phyloP scores from a whole-genome alignment of 2,888 invertebrate species.

The Aporophyla nigra region DNA sequence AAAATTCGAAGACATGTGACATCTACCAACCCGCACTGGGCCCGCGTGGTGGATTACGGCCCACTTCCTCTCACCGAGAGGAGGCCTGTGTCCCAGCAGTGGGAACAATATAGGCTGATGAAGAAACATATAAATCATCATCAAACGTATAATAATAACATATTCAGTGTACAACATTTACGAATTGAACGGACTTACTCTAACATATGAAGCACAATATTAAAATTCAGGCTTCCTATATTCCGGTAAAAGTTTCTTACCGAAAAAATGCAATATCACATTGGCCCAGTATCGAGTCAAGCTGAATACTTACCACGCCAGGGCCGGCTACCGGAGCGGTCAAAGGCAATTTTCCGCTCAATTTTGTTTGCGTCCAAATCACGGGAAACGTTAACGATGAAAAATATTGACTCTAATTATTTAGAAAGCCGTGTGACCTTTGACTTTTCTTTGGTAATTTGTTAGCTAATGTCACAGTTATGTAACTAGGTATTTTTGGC shows the following conservation, averaged over 20 bases:
- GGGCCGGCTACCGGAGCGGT: constrained; percentile 20
- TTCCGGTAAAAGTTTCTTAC: constrained; percentile 15
- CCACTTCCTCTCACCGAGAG: too few species aligned
- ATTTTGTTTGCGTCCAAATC: constrained; percentile 47
- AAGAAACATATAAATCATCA: too few species aligned
- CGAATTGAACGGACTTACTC: background rate
- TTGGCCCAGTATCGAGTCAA: constrained; percentile 4
- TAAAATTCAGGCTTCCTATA: too few species aligned
- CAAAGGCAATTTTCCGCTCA: constrained; percentile 47
- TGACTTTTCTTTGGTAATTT: constrained; percentile 1
- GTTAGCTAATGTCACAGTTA: background rate
- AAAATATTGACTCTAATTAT: constrained; percentile 58
- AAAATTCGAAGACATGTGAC: too few species aligned
- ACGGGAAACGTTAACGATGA: constrained; percentile 45
- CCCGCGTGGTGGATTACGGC: too few species aligned
- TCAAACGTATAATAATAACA: too few species aligned
- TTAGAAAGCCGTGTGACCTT: constrained; percentile 33
- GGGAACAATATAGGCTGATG: too few species aligned
- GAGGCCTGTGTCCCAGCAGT: too few species aligned
- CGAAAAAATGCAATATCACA: constrained; percentile 40
- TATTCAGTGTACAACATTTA: too few species aligned
- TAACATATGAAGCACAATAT: background rate
- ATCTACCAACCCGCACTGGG: too few species aligned
- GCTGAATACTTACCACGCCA: constrained; percentile 26
- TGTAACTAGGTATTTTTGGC: background rate